Conservation (phyloP, 2,888 invertebrate species). For the Amphipoea lucens region DNA sequence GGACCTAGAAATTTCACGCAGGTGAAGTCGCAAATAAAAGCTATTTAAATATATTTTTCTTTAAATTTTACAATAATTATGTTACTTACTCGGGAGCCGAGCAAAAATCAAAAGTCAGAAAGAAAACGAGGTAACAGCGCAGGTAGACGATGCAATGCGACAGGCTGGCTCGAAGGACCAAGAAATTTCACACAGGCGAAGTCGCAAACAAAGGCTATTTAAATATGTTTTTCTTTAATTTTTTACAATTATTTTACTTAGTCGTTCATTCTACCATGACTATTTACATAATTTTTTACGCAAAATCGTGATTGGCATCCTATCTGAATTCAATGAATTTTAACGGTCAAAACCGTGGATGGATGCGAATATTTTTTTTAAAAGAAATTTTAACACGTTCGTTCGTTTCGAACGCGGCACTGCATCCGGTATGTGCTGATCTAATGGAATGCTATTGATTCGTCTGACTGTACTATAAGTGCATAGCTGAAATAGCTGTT, state of each 20-base stretch:
- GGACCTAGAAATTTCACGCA: not conserved
- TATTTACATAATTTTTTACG: constrained; percentile 1
- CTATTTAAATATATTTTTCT: not conserved
- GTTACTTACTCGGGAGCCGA: not conserved
- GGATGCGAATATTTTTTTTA: not conserved
- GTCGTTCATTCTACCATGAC: not conserved
- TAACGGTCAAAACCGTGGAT: constrained; percentile 24
- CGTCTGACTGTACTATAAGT: constrained; percentile 43
- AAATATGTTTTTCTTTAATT: not conserved
- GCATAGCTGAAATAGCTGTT: constrained; percentile 2
- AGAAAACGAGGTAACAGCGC: not conserved
- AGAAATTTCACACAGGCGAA: not conserved
- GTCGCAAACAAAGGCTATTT: not conserved
- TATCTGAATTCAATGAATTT: constrained; percentile 40
- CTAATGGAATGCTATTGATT: constrained; percentile 68
- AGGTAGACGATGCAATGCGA: not conserved
- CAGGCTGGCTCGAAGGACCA: not conserved
- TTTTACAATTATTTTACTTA: not conserved
- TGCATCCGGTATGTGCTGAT: constrained; percentile 42
- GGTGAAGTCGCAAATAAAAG: not conserved
- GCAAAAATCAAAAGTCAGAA: not conserved
- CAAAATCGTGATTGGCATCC: constrained; percentile 28
- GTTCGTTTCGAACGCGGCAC: constrained; percentile 18
- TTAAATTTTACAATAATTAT: too few species aligned
- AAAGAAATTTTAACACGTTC: constrained; percentile 36